Evolutionary conservation across 2,888 invertebrate genomes (phyloP), one percentile per base, ranked within the genome.

Genomic region (Melieria crassipennis): DNA sequence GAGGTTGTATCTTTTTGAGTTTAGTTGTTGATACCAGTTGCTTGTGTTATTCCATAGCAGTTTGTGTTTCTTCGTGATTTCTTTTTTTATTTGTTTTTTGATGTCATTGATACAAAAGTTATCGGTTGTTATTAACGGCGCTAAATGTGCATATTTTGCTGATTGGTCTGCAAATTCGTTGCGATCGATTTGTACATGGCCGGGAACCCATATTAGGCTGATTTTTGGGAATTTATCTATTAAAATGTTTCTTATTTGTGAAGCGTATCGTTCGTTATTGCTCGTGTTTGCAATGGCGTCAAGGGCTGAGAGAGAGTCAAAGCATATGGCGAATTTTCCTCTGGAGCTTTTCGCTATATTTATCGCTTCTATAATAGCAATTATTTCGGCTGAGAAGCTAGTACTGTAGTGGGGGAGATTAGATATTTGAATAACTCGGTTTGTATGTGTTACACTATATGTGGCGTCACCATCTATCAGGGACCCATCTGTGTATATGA

Each of bases 261-360:
- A 13, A 5, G 63, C 16, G 55, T 67, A 56, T n/a, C 50, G 55
- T 11, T 48, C 56, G 6, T 16, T 52, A 43, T 68, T 70, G n/a
- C 13, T 56, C 1, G 55, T 30, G n/a, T 70, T 73, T 7, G 13
- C 60, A 7, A 71, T 62, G 1, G 73, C 68, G 3, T 58, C 13
- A 16, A 73, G 30, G 4, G 56, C 50, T 30, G 73, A 73, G 7
- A 73, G 57, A 10, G 70, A 70, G 9, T 70, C 70, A 7, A 58
- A 16, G 16, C 69, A 69, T 10, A 69, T 69, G 7, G 47, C 10
- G 43, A 30, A 57, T 13, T 65, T 64, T 42, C 43, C 42, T 5
- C 45, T 11, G 2, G 48, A 7, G 10, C 46, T 69, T 16, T 50
- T 72, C 7, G 13, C 10, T 30, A 63, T 11, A 10, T 13, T 50